A percentile compares a stretch with the other conserved stretches of the same genome.
phyloP scores from a whole-genome alignment of 2,797 vertebrate species.

The Alexandromys oeconomus region DNA sequence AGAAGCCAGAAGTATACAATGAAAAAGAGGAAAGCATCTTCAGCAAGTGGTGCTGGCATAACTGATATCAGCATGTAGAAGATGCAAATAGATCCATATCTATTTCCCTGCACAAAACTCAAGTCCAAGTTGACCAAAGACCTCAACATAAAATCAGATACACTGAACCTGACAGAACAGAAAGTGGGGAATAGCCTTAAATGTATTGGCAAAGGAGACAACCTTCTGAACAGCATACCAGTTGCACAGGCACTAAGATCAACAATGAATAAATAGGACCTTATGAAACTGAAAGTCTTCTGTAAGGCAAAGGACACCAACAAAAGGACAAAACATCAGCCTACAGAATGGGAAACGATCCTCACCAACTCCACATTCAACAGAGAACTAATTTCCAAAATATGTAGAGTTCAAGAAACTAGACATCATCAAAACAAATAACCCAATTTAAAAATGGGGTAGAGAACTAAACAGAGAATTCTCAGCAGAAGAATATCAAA shows the following conservation, averaged over 20 bases:
- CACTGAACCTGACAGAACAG: neutral
- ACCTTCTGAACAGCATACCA: neutral
- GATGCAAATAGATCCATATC: neutral
- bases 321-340: neutral
- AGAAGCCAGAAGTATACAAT: neutral
- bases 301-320: neutral
- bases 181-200: neutral
- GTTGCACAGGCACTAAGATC: neutral
- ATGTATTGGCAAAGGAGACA: neutral
- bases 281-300: neutral
- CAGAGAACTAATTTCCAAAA: neutral
- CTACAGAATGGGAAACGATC: neutral
- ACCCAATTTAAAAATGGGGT: neutral
- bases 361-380: neutral
- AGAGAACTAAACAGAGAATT: neutral
- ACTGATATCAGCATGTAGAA: neutral
- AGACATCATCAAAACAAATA: neutral
- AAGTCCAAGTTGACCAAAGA: neutral
- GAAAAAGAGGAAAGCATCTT: neutral
- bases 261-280: neutral
- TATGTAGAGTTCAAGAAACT: neutral
- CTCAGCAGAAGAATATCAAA: neutral
- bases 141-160: neutral
- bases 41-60: neutral
- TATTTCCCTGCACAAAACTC: neutral